Percentiles rank a stretch among this genome's conserved stretches.
Conservation (phyloP, 64 coral and sea anemone species). For the Anthopleura sola region DNA sequence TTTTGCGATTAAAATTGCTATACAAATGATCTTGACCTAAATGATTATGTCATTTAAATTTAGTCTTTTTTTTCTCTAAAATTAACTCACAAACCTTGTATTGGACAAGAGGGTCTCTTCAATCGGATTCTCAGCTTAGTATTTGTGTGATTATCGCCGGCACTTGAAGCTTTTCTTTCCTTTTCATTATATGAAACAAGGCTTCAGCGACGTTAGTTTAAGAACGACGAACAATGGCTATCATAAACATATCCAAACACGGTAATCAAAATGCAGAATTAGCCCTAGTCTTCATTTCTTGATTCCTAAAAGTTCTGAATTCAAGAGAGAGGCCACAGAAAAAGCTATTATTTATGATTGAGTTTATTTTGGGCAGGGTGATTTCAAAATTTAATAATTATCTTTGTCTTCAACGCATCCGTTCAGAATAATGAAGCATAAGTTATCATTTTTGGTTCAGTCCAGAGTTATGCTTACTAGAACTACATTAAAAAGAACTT, state of each 20-base stretch:
- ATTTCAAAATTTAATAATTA: no score
- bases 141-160: not conserved
- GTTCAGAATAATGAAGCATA: no score
- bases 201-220: not conserved
- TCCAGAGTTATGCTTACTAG: no score
- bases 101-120: not conserved
- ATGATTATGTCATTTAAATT: not conserved
- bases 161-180: not conserved
- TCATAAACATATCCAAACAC: not conserved
- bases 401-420: no score
- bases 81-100: not conserved
- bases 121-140: not conserved
- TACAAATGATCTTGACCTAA: not conserved
- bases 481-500: no score
- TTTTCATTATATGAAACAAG: not conserved
- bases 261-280: not conserved
- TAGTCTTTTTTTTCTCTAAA: not conserved
- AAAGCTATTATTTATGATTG: no score
- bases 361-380: no score
- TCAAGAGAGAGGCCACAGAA: no score
- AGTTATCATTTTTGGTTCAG: no score
- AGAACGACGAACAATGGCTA: not conserved
- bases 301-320: no score
- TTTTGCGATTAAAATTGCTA: not conserved
- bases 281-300: not conserved